Conservation (phyloP, 2,113 vertebrate species). For the Corythoichthys haematopterus region DNA sequence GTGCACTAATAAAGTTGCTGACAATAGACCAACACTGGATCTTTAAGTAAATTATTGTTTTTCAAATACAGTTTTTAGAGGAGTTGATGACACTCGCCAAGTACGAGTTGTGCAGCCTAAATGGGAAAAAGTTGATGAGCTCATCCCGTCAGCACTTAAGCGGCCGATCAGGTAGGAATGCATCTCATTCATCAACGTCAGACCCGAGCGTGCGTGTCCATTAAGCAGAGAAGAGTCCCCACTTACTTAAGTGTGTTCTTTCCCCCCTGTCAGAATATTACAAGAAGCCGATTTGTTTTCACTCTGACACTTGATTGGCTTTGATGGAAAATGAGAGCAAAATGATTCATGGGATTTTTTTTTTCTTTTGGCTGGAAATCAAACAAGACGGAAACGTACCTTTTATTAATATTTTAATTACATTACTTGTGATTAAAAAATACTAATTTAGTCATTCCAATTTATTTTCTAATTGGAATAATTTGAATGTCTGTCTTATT, state of each 20-base stretch:
- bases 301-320: constrained; percentile 25
- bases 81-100: not conserved
- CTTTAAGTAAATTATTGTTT: not conserved
- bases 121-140: constrained; percentile 28
- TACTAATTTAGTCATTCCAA: no score
- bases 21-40: not conserved
- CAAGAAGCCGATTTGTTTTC: constrained; percentile 60
- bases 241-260: constrained; percentile 57
- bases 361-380: not conserved
- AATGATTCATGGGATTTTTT: constrained; percentile 15
- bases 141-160: constrained; percentile 50
- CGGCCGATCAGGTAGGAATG: constrained; percentile 54
- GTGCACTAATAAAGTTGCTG: no score
- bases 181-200: constrained; percentile 57
- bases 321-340: constrained; percentile 24
- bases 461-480: no score
- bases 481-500: no score
- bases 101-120: not conserved
- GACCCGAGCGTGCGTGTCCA: constrained; percentile 51
- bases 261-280: constrained; percentile 50
- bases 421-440: no score
- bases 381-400: not conserved
- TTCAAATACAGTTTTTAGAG: not conserved
- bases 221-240: constrained; percentile 37
- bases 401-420: no score